These are phyloP conservation scores for Myrmecophaga tridactyla DNA, from an alignment of 2,113 vertebrate genomes.

Conservation along the genomic window DNA sequence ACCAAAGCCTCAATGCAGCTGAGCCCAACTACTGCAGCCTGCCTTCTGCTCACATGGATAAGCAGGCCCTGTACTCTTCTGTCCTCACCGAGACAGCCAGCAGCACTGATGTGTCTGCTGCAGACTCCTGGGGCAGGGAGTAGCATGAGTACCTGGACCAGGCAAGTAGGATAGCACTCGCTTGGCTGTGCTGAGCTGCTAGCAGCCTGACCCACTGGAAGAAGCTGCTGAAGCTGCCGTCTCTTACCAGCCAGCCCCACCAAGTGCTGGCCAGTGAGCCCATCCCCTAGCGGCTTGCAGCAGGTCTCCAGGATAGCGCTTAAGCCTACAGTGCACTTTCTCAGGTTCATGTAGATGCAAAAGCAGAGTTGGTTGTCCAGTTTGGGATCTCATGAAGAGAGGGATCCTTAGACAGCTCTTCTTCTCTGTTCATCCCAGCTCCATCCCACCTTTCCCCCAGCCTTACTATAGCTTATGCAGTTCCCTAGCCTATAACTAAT, in stretches of 20 bases:
- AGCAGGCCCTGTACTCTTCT: too few species aligned
- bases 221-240: constrained; percentile 90
- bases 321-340: constrained; percentile 98
- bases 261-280: constrained; percentile 96
- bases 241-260: constrained; percentile 94
- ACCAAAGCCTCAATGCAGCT: too few species aligned
- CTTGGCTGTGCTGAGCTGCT: constrained; percentile 91
- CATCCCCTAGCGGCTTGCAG: constrained; percentile 93
- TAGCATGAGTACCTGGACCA: constrained; percentile 99
- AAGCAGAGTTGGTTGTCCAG: constrained; percentile 97
- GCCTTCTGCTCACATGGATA: too few species aligned
- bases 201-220: constrained; percentile 91
- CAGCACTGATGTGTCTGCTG: constrained; percentile 96
- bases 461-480: constrained; percentile 70
- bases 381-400: constrained; percentile 93
- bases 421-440: constrained; percentile 60
- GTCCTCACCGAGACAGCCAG: too few species aligned
- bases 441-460: constrained; percentile 62
- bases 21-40: too few species aligned
- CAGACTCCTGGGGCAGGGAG: constrained; percentile 97
- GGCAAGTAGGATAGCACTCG: constrained; percentile 89
- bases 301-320: constrained; percentile 98
- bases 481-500: constrained; percentile 74
- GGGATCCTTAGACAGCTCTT: constrained; percentile 65
- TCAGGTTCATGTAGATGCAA: constrained; percentile 96